Base-by-base conservation (phyloP, 2,113 vertebrate species). In the Amblyopsis rosae region DNA sequence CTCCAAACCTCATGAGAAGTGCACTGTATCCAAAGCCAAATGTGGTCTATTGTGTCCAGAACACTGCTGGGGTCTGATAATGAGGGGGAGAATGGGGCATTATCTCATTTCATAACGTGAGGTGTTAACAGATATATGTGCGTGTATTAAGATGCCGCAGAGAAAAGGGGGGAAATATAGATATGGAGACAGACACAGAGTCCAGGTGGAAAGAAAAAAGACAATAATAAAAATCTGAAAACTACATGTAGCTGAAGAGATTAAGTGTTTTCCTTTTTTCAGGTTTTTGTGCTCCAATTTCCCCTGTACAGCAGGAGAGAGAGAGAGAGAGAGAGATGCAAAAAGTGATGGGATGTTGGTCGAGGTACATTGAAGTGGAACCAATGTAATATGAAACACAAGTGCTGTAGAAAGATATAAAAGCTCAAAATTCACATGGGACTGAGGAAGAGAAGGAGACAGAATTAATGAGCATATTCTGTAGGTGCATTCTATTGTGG, bases 391-490 rank as follows among this genome's bases (percentile, higher is more conserved):
- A 48, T 32, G 62, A 75, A 68, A 47, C 32, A 68, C 47, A 19
- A 59, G 70, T 69, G 73, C 26, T 51, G 59, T 26, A 65, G 75
- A 74, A 76, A 53, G 73, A 76, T 70, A 79, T 87, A 71, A 64
- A 73, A 79, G 82, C 79, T 77, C 82, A 85, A 85, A 73, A 85
- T 78, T 79, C 78, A 83, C 77, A 72, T 62, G 68, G 82, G 70
- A 65, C 26, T 26, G 26, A 26, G 26, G 26, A 26, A 2, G 26
- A 26, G 26, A 26, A 26, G 26, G 26, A 26, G 26, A 26, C 26
- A 26, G 26, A 26, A 26, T 26, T 3, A 26, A 26, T 26, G 26
- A 26, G 26, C 26, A 26, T 26, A 26, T 26, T 3, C 26, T 26
- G 26, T 26, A 26, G 26, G 26, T 26, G 3, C 26, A 26, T 26